Base-by-base conservation (phyloP, 2,888 invertebrate genomes). In the Camponotus fellah region DNA sequence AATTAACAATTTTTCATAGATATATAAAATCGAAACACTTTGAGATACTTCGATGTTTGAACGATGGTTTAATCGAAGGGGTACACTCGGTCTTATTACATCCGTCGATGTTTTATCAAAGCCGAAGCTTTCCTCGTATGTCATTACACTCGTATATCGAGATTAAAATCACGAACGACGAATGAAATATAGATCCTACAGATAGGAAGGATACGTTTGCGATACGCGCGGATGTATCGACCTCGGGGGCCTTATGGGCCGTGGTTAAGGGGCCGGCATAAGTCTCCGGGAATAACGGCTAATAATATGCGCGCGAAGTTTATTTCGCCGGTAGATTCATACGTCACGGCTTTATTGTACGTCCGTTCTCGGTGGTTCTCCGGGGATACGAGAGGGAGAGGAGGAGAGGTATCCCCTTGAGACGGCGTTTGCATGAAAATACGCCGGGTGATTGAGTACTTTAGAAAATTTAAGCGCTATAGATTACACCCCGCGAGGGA, bases 381-480 rank as follows among this genome's bases (percentile, higher is more conserved):
- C 17, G 9, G 58, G 4, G 12, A 3, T 14, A 46, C 46, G 14
- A 1, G 21, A 17, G 10, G 3, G 40, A 68, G 62, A 62, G 72
- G 34, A 56, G 64, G 56, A 26, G 62, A 34, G 40, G n/a, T 37
- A 88, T 89, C 86, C 89, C 86, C 82, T 89, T 85, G 88, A 87
- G 81, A 87, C 88, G 88, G 86, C 76, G 88, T 94, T 94, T 94
- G 94, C 94, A 94, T 94, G 92, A 94, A 94, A 94, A 94, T 94
- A 92, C 92, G 82, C 82, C 74, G 91, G 92, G 92, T 93, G 94
- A 94, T 94, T 93, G 94, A 93, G 90, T 92, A 94, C 94, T 93
- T 94, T 94, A 93, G 93, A 94, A 94, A 94, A 94, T 94, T 94
- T 94, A 93, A 92, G 87, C 88, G 91, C 93, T 93, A 94, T 94